Conservation (phyloP, 2,888 invertebrate genomes). For the Apoderus coryli region DNA sequence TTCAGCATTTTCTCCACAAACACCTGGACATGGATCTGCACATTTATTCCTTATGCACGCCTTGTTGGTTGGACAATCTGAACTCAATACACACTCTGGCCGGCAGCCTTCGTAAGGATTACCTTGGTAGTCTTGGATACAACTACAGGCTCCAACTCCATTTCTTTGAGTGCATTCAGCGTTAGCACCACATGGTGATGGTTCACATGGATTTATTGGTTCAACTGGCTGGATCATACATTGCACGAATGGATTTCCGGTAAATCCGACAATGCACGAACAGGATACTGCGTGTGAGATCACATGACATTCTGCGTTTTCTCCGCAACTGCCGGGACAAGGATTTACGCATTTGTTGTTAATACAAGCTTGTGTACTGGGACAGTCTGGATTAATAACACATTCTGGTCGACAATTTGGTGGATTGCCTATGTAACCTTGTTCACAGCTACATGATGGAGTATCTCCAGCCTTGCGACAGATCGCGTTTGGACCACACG, state of each 20-base stretch:
- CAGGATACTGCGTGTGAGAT: conserved; percentile 72
- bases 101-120: conserved; percentile 78
- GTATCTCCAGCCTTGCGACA: conserved; percentile 51
- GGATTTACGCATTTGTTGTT: conserved; percentile 71
- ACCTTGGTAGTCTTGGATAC: conserved; percentile 66
- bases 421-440: conserved; percentile 61
- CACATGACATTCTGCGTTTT: conserved; percentile 64
- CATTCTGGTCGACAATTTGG: conserved; percentile 75
- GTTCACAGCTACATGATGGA: conserved; percentile 63
- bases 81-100: conserved; percentile 75
- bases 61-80: conserved; percentile 70
- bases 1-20: conserved; percentile 70
- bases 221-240: conserved; percentile 47
- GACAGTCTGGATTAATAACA: conserved; percentile 68
- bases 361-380: conserved; percentile 61
- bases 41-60: conserved; percentile 76
- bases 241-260: conserved; percentile 72
- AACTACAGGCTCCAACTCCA: conserved; percentile 66
- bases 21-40: conserved; percentile 71
- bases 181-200: conserved; percentile 77
- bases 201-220: conserved; percentile 60
- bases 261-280: conserved; percentile 57
- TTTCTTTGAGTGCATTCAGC: conserved; percentile 64
- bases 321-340: conserved; percentile 68
- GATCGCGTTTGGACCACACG: conserved; percentile 69